phyloP scores from a whole-genome alignment of 1,140 invertebrate species.

The Contarinia nasturtii region DNA sequence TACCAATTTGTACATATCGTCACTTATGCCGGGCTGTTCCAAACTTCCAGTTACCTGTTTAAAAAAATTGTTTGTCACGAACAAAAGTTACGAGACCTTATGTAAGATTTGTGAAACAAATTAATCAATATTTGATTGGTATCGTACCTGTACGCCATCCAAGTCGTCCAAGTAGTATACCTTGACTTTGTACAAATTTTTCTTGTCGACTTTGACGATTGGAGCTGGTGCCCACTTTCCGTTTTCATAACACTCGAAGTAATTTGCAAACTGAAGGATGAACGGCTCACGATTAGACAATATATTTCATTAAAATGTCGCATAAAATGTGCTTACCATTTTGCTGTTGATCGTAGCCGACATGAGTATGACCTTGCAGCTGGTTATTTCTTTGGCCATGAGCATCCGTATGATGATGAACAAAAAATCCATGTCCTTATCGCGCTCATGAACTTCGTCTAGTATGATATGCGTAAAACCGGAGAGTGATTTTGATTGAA shows the following conservation, averaged over 20 bases:
- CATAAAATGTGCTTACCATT: constrained; percentile 6
- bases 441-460: constrained; percentile 90
- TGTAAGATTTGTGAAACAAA: no score
- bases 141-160: constrained; percentile 6
- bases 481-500: constrained; percentile 36
- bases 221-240: constrained; percentile 27
- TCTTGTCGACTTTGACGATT: constrained; percentile 32
- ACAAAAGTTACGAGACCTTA: no score
- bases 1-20: constrained; percentile 34
- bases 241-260: constrained; percentile 37
- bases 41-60: no score
- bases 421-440: constrained; percentile 82
- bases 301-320: neutral
- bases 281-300: neutral
- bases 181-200: constrained; percentile 31
- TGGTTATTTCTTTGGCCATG: constrained; percentile 44
- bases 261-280: constrained; percentile 40
- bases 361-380: constrained; percentile 68
- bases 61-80: no score
- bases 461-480: constrained; percentile 84
- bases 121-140: no score
- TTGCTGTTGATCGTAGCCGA: constrained; percentile 66
- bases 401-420: constrained; percentile 69
- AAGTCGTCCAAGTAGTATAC: constrained; percentile 53
- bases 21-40: constrained; percentile 30